Conservation (phyloP, 2,888 invertebrate species). For the Nomada flava region DNA sequence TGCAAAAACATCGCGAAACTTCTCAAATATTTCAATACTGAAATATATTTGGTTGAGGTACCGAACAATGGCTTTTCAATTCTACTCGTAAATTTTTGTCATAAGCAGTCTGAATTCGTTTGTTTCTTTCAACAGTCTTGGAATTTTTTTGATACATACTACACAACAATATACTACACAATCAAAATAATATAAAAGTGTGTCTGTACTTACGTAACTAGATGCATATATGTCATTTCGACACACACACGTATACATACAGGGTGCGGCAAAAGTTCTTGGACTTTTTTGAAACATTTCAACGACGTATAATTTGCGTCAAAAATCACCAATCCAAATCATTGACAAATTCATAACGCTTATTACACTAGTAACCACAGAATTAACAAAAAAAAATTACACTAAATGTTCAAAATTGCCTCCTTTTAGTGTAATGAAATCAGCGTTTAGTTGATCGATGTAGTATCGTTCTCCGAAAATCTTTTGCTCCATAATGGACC, state of each 20-base stretch:
- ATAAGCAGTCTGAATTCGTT: not conserved
- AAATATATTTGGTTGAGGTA: not conserved
- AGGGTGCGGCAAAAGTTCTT: too few species aligned
- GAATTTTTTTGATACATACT: not conserved
- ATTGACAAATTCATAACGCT: too few species aligned
- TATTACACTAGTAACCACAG: too few species aligned
- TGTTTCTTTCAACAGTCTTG: not conserved
- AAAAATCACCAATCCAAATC: too few species aligned
- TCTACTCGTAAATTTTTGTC: not conserved
- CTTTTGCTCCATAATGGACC: not conserved
- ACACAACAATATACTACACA: not conserved
- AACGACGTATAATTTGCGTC: too few species aligned
- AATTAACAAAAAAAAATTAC: too few species aligned
- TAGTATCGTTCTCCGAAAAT: not conserved
- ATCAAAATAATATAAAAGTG: not conserved
- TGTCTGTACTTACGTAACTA: not conserved
- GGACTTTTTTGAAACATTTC: too few species aligned
- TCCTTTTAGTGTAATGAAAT: too few species aligned
- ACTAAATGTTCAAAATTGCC: too few species aligned
- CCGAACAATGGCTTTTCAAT: not conserved
- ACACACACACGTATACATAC: too few species aligned
- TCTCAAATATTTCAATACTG: not conserved
- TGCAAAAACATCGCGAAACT: not conserved
- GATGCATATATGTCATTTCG: not conserved
- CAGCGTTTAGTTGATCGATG: too few species aligned